Conservation (phyloP, 2,797 vertebrate species). For the Falco rusticolus region DNA sequence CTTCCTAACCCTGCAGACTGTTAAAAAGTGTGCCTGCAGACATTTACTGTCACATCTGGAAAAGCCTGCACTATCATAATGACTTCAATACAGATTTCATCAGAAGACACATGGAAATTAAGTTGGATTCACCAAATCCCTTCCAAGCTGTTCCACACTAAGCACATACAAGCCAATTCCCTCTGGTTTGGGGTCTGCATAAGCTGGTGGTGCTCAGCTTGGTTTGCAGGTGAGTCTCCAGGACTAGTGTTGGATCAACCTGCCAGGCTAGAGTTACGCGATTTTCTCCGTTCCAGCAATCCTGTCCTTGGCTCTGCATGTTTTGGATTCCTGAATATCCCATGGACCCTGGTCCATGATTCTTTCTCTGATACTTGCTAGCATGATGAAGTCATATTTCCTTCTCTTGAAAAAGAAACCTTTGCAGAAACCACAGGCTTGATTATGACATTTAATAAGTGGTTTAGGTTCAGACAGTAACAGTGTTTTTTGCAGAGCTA, state of each 20-base stretch:
- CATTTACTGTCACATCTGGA: slow-evolving; percentile 42
- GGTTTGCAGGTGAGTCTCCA: background rate
- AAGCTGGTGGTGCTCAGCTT: background rate
- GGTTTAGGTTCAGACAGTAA: background rate
- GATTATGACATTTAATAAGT: background rate
- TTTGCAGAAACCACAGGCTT: background rate
- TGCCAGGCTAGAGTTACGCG: background rate
- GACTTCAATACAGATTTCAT: background rate
- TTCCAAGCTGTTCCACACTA: background rate
- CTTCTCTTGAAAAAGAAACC: background rate
- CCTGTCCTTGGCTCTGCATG: background rate
- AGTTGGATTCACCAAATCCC: background rate
- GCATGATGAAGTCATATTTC: background rate
- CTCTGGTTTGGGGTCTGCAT: background rate
- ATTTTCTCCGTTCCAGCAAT: background rate
- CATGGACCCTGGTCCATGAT: background rate
- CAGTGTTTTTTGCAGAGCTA: background rate
- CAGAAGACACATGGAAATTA: background rate
- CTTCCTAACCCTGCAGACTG: slow-evolving; percentile 8
- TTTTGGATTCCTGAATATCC: background rate
- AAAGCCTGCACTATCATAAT: background rate
- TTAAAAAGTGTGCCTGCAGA: slow-evolving; percentile 29
- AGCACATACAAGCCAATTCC: background rate
- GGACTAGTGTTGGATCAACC: background rate
- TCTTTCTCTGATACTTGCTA: background rate